A percentile compares a stretch with the other conserved stretches of the same genome.
Evolutionary conservation across 2,888 invertebrate species (phyloP).

Genomic region (Ischnura elegans): DNA sequence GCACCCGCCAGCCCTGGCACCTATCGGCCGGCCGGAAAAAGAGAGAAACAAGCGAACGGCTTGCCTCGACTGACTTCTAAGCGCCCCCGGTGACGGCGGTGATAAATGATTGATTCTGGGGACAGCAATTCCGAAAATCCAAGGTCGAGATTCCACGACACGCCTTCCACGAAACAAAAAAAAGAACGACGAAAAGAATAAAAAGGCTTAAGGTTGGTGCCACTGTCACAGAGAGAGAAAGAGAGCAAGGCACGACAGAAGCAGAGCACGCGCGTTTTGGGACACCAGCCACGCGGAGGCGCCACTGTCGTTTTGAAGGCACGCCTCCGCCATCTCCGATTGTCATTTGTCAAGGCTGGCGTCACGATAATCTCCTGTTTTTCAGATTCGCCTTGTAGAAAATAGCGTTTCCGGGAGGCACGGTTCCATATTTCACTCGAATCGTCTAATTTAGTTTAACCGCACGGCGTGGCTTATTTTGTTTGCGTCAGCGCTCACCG

Average conservation of each 20-base stretch:
- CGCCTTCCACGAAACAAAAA: too few relatives aligned
- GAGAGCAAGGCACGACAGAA: not conserved
- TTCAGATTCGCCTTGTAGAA: slow-evolving; percentile 20
- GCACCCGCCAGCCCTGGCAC: too few relatives aligned
- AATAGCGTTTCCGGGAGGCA: not conserved
- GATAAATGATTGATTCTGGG: slow-evolving; percentile 3
- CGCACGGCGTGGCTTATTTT: not conserved
- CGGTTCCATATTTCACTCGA: slow-evolving; percentile 17
- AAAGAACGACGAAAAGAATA: too few relatives aligned
- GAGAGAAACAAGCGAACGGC: not conserved
- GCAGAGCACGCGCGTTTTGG: not conserved
- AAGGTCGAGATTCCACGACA: slow-evolving; percentile 12
- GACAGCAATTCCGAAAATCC: slow-evolving; percentile 35
- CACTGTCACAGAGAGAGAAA: not conserved
- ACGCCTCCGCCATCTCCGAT: not conserved
- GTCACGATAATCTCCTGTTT: slow-evolving; percentile 11
- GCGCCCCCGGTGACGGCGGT: not conserved
- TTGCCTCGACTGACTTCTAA: not conserved
- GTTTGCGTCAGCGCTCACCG: not conserved
- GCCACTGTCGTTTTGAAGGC: not conserved
- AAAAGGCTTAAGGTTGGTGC: too few relatives aligned
- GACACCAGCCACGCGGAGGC: not conserved
- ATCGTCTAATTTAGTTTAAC: not conserved
- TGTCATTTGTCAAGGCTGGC: slow-evolving; percentile 11
- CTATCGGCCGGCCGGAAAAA: too few relatives aligned